A percentile compares a stretch with the other conserved stretches of the same genome.
Conservation (phyloP, 2,797 vertebrate genomes). For the Steatocranus sp. region DNA sequence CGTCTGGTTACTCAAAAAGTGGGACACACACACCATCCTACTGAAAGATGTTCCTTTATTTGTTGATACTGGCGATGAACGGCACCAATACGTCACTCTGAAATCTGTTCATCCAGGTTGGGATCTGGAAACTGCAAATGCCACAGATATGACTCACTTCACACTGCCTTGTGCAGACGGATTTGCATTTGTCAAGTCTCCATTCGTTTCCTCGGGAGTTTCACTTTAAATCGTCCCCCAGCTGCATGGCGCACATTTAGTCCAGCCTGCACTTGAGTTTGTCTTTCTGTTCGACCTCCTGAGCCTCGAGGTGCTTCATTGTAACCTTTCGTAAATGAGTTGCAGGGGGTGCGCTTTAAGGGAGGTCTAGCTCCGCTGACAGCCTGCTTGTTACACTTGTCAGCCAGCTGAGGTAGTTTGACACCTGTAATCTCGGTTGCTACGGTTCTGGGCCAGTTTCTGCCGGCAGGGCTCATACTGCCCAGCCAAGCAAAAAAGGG, state of each 20-base stretch:
- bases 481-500: conserved; percentile 28
- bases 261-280: not conserved
- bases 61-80: not conserved
- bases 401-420: conserved; percentile 53
- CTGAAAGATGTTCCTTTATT: not conserved
- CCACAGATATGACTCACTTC: not conserved
- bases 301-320: conserved; percentile 1
- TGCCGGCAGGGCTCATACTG: conserved; percentile 28
- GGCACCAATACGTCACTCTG: not conserved
- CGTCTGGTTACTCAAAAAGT: not conserved
- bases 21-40: not conserved
- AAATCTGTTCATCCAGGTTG: not conserved
- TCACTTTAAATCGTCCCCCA: not conserved
- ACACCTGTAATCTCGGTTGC: conserved; percentile 61
- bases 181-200: not conserved
- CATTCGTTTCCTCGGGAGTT: not conserved
- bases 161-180: not conserved
- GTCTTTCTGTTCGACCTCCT: not conserved
- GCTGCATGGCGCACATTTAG: not conserved
- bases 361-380: conserved; percentile 33
- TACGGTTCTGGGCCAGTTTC: conserved; percentile 47
- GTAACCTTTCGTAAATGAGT: conserved; percentile 30
- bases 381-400: conserved; percentile 60
- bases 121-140: not conserved
- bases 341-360: conserved; percentile 15